Evolutionary conservation across 2,888 invertebrate species (phyloP).

Genomic region (Pomacea canaliculata): DNA sequence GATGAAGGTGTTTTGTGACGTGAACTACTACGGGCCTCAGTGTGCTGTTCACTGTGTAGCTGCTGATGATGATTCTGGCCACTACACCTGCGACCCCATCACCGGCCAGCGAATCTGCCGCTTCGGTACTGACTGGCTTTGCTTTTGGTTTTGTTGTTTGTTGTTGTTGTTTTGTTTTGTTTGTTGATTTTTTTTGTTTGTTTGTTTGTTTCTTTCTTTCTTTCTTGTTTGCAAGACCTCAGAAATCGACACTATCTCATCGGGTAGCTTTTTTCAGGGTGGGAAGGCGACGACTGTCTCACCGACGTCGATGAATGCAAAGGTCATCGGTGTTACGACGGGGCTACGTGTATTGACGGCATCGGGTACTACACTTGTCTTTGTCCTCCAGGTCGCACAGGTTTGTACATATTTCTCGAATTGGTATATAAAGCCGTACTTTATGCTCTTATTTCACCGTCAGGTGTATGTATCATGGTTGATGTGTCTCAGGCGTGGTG

Average conservation of each 20-base stretch:
- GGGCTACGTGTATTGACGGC: constrained; percentile 90
- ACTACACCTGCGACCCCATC: constrained; percentile 84
- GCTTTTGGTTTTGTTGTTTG: background rate
- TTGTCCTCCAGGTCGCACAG: constrained; percentile 80
- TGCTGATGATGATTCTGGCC: constrained; percentile 83
- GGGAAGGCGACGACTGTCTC: constrained; percentile 51
- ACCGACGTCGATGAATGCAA: constrained; percentile 91
- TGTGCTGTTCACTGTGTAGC: constrained; percentile 63
- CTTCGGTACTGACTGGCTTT: constrained; percentile 2
- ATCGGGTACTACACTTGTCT: constrained; percentile 89
- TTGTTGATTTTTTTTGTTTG: background rate
- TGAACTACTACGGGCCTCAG: constrained; percentile 67
- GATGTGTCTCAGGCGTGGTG: constrained; percentile 29
- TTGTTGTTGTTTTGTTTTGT: background rate
- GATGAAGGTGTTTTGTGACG: constrained; percentile 67
- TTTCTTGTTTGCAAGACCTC: too few species aligned
- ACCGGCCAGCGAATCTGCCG: constrained; percentile 36
- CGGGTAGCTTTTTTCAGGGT: constrained; percentile 36
- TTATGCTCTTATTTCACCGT: too few species aligned
- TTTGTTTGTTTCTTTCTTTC: background rate
- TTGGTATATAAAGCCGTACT: background rate
- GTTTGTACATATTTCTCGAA: constrained; percentile 32
- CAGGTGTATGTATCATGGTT: too few species aligned
- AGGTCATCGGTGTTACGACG: constrained; percentile 85
- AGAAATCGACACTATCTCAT: background rate